Base-by-base conservation (phyloP, 2,113 vertebrate genomes). In the Eurystomus gularis region DNA sequence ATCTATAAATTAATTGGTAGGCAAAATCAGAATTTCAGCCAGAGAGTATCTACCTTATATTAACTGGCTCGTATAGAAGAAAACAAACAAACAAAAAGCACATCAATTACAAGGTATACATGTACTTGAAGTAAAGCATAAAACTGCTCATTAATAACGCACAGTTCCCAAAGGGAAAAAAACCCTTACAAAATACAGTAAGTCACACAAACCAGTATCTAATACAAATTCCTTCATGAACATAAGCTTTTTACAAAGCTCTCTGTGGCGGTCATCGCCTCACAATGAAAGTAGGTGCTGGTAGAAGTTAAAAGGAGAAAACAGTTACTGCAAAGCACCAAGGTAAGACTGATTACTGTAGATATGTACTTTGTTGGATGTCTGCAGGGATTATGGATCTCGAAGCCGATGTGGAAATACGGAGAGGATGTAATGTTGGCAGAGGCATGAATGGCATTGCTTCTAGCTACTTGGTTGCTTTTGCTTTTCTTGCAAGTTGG, bases 131-230 rank as follows among this genome's bases (percentile, higher is more conserved):
- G 76, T 60, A 93, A 97, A 97, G 97, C 94, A 91, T 96, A 94
- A 96, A 97, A 97, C 97, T 97, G 97, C 97, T 97, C 88, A 29
- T 92, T 84, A 87, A 82, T 94, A 93, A 94, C 94, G 29, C 94
- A 86, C 95, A 85, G 60, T 97, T 97, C 97, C 98, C 97, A 90
- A 80, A 29, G 95, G 97, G 97, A 95, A 96, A 96, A 97, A 90
- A 80, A 69, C 81, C 93, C 96, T 88, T 84, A 91, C 88, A 82
- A 78, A 92, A 94, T 96, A 94, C 95, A 93, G 94, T 88, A 82
- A 85, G 62, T 86, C 83, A 96, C 95, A 94, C 97, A 94, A 90
- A 91, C 92, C 72, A 78, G 96, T 93, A 82, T 91, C 89, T 83
- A 90, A 90, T 89, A 83, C 97, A 95, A 85, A 92, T 68, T 96